These are phyloP conservation scores for Astreopora myriophthalma DNA, from an alignment of 64 coral and sea anemone species.

Conservation along the genomic window DNA sequence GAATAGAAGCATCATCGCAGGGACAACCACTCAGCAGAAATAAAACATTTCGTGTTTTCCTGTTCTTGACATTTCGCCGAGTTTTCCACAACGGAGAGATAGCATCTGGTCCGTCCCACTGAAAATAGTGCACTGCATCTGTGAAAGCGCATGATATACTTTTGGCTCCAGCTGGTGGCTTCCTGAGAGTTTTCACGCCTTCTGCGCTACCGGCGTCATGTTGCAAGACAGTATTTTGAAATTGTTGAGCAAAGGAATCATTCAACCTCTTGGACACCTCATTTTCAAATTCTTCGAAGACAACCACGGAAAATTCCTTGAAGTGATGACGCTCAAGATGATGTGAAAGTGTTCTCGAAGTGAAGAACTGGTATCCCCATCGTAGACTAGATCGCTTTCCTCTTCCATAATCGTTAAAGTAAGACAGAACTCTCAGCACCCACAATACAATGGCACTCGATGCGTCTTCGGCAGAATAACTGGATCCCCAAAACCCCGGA, in stretches of 20 bases:
- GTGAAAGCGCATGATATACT: slow-evolving; percentile 82
- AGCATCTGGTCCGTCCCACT: slow-evolving; percentile 86
- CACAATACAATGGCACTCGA: slow-evolving; percentile 78
- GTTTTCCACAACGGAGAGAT: slow-evolving; percentile 76
- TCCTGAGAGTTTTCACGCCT: background rate
- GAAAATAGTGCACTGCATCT: slow-evolving; percentile 91
- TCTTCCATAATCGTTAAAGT: slow-evolving; percentile 55
- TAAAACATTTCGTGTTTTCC: slow-evolving; percentile 47
- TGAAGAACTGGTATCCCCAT: slow-evolving; percentile 97
- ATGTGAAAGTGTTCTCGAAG: slow-evolving; percentile 75
- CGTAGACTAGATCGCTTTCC: slow-evolving; percentile 35
- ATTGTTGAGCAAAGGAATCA: slow-evolving; percentile 65
- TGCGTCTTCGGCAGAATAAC: slow-evolving; percentile 23
- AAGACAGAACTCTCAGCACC: slow-evolving; percentile 68
- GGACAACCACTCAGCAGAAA: slow-evolving; percentile 78
- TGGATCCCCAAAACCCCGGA: slow-evolving; percentile 35
- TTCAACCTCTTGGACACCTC: slow-evolving; percentile 60
- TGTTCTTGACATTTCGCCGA: slow-evolving; percentile 22
- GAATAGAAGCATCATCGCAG: slow-evolving; percentile 34
- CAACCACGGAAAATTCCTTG: slow-evolving; percentile 60
- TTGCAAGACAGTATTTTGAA: slow-evolving; percentile 25
- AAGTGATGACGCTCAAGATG: slow-evolving; percentile 83
- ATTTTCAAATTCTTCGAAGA: slow-evolving; percentile 91
- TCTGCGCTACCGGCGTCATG: background rate
- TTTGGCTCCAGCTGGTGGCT: slow-evolving; percentile 54